Evolutionary conservation across 2,797 vertebrate species (phyloP).

Genomic region (Carcharodon carcharias): DNA sequence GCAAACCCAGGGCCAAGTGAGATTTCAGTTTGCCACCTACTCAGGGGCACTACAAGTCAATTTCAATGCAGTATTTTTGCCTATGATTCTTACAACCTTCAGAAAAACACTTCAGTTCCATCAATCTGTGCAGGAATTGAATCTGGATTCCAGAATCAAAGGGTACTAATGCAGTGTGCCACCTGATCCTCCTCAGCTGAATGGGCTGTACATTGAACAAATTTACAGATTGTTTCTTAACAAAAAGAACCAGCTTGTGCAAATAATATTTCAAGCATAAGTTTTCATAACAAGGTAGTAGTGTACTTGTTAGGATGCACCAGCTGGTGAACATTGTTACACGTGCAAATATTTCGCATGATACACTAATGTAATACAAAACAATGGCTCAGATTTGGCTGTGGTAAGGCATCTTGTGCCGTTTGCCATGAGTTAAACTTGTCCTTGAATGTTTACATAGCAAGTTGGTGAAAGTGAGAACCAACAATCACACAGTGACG

Average conservation of each 20-base stretch:
- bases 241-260: background rate
- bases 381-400: background rate
- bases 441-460: background rate
- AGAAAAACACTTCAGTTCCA: background rate
- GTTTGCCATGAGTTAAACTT: background rate
- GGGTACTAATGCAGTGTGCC: background rate
- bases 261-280: background rate
- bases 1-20: background rate
- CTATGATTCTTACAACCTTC: background rate
- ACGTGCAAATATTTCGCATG: background rate
- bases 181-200: background rate
- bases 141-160: background rate
- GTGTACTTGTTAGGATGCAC: background rate
- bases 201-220: background rate
- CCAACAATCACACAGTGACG: background rate
- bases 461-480: background rate
- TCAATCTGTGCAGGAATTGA: background rate
- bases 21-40: background rate
- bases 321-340: background rate
- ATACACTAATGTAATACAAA: background rate
- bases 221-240: background rate
- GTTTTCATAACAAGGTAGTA: background rate
- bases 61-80: background rate
- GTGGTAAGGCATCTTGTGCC: background rate
- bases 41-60: background rate